These are phyloP conservation scores for Zoanthus solanderi DNA, from an alignment of 92 coral and sea anemone genomes.

Conservation along the genomic window DNA sequence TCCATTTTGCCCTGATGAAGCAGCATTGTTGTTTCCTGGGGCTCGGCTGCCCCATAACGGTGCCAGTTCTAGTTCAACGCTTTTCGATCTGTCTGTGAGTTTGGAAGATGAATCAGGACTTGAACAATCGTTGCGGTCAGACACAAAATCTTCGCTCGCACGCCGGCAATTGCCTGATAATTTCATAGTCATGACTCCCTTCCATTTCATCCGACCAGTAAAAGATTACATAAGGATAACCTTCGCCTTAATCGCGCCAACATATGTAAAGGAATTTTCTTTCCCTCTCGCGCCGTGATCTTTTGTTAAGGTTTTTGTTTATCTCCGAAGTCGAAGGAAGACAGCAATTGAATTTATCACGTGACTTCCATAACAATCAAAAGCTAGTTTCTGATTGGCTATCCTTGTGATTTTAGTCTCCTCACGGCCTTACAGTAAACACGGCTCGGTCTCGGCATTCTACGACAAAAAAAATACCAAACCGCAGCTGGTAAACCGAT, in stretches of 20 bases:
- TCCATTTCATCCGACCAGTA: constrained; percentile 45
- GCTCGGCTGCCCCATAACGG: constrained; percentile 44
- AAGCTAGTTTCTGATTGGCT: constrained; percentile 27
- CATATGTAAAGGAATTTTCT: constrained; percentile 48
- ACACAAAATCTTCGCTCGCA: constrained; percentile 32
- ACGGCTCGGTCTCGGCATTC: not conserved
- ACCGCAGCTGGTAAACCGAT: not conserved
- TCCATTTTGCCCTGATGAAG: constrained; percentile 37
- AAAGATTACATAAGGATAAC: constrained; percentile 26
- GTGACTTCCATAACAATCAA: constrained; percentile 20
- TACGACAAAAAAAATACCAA: not conserved
- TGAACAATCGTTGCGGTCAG: constrained; percentile 40
- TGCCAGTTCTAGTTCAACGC: constrained; percentile 44
- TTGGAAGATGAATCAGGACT: constrained; percentile 36
- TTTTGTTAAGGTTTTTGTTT: constrained; percentile 43
- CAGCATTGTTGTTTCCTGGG: constrained; percentile 30
- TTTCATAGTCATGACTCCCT: constrained; percentile 37
- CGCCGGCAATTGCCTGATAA: constrained; percentile 44
- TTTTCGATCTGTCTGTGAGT: constrained; percentile 28
- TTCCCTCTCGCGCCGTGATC: constrained; percentile 7
- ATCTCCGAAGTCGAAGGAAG: constrained; percentile 27
- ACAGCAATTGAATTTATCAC: constrained; percentile 38
- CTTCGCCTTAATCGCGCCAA: constrained; percentile 26
- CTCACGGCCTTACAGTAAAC: not conserved
- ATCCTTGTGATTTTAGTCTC: not conserved